Evolutionary conservation across 2,797 vertebrate species (phyloP).

Genomic region (Chrysocyon brachyurus): DNA sequence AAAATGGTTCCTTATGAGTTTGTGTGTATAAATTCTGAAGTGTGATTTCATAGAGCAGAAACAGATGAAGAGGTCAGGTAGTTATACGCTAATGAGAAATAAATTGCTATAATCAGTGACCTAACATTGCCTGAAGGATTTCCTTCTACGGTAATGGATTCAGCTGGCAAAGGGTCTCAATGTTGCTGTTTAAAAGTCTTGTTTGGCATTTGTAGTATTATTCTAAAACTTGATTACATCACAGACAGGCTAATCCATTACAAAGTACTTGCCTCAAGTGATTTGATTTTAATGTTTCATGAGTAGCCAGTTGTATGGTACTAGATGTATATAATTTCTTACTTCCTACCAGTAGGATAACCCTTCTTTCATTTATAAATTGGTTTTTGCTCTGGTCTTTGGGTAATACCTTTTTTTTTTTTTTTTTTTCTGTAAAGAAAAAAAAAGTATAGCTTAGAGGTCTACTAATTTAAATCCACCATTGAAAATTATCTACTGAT

Average conservation of each 20-base stretch:
- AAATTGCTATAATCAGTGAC: conserved; percentile 83
- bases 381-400: not conserved
- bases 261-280: conserved; percentile 77
- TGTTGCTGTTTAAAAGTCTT: conserved; percentile 61
- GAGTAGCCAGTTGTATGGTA: conserved; percentile 72
- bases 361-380: not conserved
- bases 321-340: conserved; percentile 65
- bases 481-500: not conserved
- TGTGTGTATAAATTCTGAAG: conserved; percentile 77
- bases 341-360: not conserved
- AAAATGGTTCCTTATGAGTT: conserved; percentile 78
- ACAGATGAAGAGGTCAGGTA: conserved; percentile 84
- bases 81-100: conserved; percentile 85
- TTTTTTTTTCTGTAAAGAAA: not conserved
- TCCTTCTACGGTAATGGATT: conserved; percentile 80
- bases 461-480: conserved; percentile 10
- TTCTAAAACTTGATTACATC: conserved; percentile 80
- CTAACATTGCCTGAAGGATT: conserved; percentile 82
- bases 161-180: conserved; percentile 63
- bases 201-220: conserved; percentile 78
- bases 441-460: not conserved
- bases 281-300: conserved; percentile 81
- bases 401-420: not conserved
- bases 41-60: conserved; percentile 75
- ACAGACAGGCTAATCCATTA: conserved; percentile 84